Percentiles rank a stretch among this genome's conserved stretches.
Conservation (phyloP, 1,140 invertebrate genomes). For the Drosophila ogumai region DNA sequence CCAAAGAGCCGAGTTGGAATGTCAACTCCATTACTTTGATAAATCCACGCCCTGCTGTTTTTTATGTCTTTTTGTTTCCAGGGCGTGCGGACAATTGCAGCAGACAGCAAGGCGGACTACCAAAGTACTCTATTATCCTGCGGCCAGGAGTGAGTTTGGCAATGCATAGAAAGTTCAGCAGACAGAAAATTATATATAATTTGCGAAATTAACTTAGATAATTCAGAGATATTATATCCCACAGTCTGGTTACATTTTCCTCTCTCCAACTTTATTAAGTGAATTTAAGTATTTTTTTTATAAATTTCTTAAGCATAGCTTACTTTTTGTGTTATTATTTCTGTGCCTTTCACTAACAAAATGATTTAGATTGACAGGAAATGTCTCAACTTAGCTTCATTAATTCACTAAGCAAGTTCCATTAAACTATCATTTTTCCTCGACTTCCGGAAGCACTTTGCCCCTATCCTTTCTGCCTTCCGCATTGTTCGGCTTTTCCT, state of each 20-base stretch:
- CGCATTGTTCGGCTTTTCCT: conserved; percentile 8
- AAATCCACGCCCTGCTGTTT: conserved; percentile 51
- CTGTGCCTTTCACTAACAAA: neutral
- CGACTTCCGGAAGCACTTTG: conserved; percentile 35
- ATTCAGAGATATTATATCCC: neutral
- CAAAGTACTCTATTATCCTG: conserved; percentile 33
- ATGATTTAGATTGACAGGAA: conserved; percentile 21
- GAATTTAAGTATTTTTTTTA: neutral
- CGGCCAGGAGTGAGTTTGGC: neutral
- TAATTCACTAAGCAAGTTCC: conserved; percentile 20
- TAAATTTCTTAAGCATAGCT: neutral
- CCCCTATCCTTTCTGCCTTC: conserved; percentile 16
- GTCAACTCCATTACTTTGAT: conserved; percentile 12
- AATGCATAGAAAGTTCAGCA: conserved; percentile 1
- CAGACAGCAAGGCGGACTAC: neutral
- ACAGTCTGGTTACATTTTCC: neutral
- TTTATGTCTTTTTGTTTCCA: neutral
- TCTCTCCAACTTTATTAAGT: neutral
- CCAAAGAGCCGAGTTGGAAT: conserved; percentile 22
- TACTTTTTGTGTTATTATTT: too few relatives aligned
- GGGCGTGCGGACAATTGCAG: conserved; percentile 26
- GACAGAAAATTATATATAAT: conserved; percentile 15
- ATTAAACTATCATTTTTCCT: conserved; percentile 32
- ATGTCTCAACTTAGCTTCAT: conserved; percentile 1
- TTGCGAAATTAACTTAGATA: neutral